Conservation (phyloP, 2,113 vertebrate species). For the Siphamia tubifer region DNA sequence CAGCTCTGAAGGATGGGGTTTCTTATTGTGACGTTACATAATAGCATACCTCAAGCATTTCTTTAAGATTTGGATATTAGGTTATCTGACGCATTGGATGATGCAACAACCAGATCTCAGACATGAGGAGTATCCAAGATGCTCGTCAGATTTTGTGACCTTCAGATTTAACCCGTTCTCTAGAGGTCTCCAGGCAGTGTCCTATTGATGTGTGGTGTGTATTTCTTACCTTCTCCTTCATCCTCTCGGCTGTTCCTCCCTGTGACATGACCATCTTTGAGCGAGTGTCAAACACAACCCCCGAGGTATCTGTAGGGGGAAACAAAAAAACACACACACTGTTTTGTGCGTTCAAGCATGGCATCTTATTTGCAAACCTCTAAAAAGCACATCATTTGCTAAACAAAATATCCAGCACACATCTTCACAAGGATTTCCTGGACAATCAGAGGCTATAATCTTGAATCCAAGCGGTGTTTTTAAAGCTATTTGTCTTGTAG, state of each 20-base stretch:
- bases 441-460: not conserved
- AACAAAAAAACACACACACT: not conserved
- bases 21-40: not conserved
- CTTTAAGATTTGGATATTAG: not conserved
- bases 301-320: constrained; percentile 82
- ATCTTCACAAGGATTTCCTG: constrained; percentile 6
- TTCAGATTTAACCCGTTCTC: not conserved
- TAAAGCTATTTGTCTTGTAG: not conserved
- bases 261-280: constrained; percentile 95
- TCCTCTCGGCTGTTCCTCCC: constrained; percentile 91
- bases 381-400: constrained; percentile 58
- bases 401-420: constrained; percentile 56
- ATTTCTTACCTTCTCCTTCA: constrained; percentile 93
- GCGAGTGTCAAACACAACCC: constrained; percentile 94
- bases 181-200: not conserved
- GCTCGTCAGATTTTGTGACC: not conserved
- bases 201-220: not conserved
- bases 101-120: no score
- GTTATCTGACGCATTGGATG: not conserved
- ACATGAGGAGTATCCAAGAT: not conserved
- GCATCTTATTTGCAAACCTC: constrained; percentile 54
- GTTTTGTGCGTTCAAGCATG: not conserved
- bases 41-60: not conserved
- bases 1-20: not conserved
- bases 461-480: not conserved